phyloP scores from a whole-genome alignment of 2,113 vertebrate species.

The Saguinus midas region DNA sequence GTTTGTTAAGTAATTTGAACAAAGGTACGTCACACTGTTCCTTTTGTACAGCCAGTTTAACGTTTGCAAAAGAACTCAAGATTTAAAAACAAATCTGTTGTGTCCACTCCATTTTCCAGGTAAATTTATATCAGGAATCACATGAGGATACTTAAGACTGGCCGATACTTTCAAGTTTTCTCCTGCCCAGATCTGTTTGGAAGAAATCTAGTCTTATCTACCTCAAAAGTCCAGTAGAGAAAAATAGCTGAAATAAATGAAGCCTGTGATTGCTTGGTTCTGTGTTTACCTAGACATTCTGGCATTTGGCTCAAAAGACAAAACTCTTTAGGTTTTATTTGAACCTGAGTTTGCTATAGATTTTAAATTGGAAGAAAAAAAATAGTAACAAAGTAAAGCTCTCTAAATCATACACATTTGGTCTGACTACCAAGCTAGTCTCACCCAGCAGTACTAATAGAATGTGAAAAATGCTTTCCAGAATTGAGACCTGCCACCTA shows the following conservation, averaged over 20 bases:
- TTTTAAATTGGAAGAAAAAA: conserved; percentile 43
- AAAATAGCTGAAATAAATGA: conserved; percentile 45
- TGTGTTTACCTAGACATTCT: conserved; percentile 52
- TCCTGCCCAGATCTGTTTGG: conserved; percentile 49
- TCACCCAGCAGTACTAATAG: neutral
- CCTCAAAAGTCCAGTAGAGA: conserved; percentile 46
- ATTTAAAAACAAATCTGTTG: conserved; percentile 2
- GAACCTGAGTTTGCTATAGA: neutral
- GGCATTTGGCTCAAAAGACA: conserved; percentile 14
- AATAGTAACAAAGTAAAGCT: neutral
- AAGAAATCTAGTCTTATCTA: conserved; percentile 45
- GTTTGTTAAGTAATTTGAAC: conserved; percentile 41
- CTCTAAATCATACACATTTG: neutral
- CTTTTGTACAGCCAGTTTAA: conserved; percentile 10
- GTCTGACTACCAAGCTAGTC: conserved; percentile 4
- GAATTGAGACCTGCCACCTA: conserved; percentile 48
- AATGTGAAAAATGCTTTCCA: conserved; percentile 30
- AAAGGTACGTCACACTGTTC: conserved; percentile 31
- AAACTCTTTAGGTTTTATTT: conserved; percentile 28
- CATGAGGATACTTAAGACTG: conserved; percentile 45
- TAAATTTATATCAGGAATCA: conserved; percentile 57
- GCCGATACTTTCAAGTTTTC: conserved; percentile 31
- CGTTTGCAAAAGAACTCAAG: conserved; percentile 34
- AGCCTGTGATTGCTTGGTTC: conserved; percentile 16
- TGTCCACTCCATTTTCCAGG: conserved; percentile 42